phyloP scores from a whole-genome alignment of 2,113 vertebrate species.

The Nothoprocta perdicaria region DNA sequence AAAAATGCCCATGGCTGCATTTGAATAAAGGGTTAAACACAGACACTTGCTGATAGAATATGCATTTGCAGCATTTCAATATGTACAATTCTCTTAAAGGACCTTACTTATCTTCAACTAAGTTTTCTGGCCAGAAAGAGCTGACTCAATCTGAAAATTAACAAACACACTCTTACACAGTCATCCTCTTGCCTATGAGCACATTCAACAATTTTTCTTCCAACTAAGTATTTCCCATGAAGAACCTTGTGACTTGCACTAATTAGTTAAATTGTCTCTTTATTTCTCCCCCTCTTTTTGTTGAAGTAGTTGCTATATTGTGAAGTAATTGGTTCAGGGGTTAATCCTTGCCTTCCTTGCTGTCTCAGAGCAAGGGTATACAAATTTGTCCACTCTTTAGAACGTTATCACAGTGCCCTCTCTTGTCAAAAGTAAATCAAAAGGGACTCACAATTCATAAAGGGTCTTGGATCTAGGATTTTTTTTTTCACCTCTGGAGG shows the following conservation, averaged over 20 bases:
- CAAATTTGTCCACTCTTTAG: conserved; percentile 75
- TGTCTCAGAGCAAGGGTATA: conserved; percentile 17
- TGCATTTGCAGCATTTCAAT: neutral
- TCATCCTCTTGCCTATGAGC: neutral
- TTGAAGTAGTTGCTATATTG: conserved; percentile 27
- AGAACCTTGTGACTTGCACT: neutral
- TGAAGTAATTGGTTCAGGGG: conserved; percentile 48
- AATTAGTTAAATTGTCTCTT: conserved; percentile 13
- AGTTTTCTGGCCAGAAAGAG: neutral
- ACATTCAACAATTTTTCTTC: conserved; percentile 33
- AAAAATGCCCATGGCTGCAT: neutral
- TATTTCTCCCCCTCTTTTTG: neutral
- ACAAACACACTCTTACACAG: conserved; percentile 7
- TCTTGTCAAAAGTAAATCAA: conserved; percentile 76
- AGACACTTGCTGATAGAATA: neutral
- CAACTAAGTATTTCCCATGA: conserved; percentile 10
- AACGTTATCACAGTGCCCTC: conserved; percentile 84
- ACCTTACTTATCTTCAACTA: neutral
- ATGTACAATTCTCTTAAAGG: neutral
- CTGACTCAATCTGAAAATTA: conserved; percentile 22
- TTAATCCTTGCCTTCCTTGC: conserved; percentile 42
- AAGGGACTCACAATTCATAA: conserved; percentile 3
- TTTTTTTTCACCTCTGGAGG: neutral
- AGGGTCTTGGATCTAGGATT: neutral
- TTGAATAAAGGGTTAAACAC: neutral